Conservation (phyloP, 1,140 invertebrate species). For the Drosophila fuyamai region DNA sequence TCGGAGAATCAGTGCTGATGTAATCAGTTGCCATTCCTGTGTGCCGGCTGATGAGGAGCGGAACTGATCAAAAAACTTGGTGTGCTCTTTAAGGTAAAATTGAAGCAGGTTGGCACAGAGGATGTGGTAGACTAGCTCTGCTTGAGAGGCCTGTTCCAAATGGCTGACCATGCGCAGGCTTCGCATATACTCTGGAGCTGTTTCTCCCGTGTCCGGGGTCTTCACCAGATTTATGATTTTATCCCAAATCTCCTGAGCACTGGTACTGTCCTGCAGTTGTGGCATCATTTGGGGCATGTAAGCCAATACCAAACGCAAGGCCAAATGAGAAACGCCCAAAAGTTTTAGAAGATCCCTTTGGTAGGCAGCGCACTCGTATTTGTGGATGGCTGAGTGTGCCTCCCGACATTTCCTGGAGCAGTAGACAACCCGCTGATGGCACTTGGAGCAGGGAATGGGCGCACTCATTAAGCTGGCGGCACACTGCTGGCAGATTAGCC, state of each 20-base stretch:
- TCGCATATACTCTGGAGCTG: constrained; percentile 31
- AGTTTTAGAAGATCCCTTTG: constrained; percentile 37
- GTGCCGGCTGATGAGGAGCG: neutral
- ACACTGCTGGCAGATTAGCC: constrained; percentile 69
- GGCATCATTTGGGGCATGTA: constrained; percentile 44
- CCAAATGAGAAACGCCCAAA: constrained; percentile 65
- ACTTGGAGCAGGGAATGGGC: constrained; percentile 66
- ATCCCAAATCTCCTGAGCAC: constrained; percentile 40
- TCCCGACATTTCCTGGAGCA: constrained; percentile 64
- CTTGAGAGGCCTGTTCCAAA: constrained; percentile 23
- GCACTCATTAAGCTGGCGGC: constrained; percentile 56
- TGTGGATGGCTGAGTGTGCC: constrained; percentile 40
- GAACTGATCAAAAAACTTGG: constrained; percentile 50
- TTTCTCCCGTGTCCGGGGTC: neutral
- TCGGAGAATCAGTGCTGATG: constrained; percentile 61
- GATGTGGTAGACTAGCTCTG: constrained; percentile 56
- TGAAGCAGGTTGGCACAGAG: constrained; percentile 62
- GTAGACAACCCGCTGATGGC: constrained; percentile 64
- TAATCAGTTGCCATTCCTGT: constrained; percentile 55
- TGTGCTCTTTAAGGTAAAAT: constrained; percentile 55
- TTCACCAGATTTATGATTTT: constrained; percentile 15
- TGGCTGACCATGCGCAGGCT: constrained; percentile 62
- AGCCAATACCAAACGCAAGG: constrained; percentile 54
- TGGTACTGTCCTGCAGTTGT: neutral
- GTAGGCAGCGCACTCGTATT: constrained; percentile 61